A percentile compares a stretch with the other conserved stretches of the same genome.
These are phyloP conservation scores for Halcyon smyrnensis DNA, from an alignment of 2,797 vertebrate species.

Conservation along the genomic window DNA sequence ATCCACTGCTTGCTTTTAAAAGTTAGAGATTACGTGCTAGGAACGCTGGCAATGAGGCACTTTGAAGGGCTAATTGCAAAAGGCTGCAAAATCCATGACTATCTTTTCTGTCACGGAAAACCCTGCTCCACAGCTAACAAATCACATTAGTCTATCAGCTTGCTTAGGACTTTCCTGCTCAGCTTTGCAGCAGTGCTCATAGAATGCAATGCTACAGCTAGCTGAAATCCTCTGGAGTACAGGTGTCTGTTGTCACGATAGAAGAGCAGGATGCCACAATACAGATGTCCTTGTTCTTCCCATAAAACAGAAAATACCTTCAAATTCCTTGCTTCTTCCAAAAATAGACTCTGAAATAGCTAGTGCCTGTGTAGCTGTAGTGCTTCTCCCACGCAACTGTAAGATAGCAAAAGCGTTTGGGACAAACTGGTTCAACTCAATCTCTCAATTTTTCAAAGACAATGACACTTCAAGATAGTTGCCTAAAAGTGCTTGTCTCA, in stretches of 20 bases:
- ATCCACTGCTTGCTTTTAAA: background rate
- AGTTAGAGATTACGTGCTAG: background rate
- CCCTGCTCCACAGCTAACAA: background rate
- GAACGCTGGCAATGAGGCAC: background rate
- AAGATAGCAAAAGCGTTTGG: background rate
- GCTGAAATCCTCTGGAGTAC: background rate
- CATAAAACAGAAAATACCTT: background rate
- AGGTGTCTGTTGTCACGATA: background rate
- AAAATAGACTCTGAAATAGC: background rate
- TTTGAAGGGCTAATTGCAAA: background rate
- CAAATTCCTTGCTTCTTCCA: background rate
- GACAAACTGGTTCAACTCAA: background rate
- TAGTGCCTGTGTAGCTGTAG: background rate
- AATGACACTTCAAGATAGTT: background rate
- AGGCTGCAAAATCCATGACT: background rate
- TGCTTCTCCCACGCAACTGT: background rate
- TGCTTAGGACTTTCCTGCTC: background rate
- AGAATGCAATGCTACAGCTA: background rate
- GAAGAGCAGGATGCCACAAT: background rate
- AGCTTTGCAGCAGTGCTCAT: background rate
- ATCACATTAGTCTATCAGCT: background rate
- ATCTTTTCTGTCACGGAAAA: background rate
- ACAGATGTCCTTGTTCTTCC: background rate
- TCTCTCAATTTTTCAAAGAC: background rate
- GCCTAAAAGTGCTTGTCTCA: background rate